Conservation (phyloP, 1,140 invertebrate genomes). For the Sycophaga agraensis region DNA sequence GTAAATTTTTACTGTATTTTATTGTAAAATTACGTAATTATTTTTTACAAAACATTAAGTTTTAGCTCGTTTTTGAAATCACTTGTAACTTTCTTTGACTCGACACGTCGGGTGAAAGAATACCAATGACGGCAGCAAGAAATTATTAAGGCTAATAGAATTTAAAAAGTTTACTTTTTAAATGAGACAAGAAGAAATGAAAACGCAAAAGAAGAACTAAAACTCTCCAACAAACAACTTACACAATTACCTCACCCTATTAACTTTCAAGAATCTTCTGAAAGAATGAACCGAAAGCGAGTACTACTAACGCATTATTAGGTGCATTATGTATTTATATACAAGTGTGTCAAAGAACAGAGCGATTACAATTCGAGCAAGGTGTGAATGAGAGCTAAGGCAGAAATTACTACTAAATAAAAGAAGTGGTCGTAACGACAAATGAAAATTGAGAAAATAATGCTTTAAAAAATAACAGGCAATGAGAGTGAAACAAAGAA, state of each 20-base stretch:
- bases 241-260: not conserved
- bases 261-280: conserved; percentile 8
- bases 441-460: conserved; percentile 1
- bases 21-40: no score
- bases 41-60: no score
- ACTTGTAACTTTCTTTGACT: conserved; percentile 17
- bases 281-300: conserved; percentile 9
- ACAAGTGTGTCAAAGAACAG: conserved; percentile 5
- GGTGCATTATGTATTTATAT: conserved; percentile 14
- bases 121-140: conserved; percentile 2
- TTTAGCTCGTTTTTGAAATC: no score
- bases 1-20: no score
- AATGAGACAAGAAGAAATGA: not conserved
- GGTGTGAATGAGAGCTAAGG: conserved; percentile 2
- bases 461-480: conserved; percentile 1
- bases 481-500: not conserved
- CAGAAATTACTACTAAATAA: conserved; percentile 3
- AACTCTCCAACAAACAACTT: not conserved
- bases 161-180: conserved; percentile 3
- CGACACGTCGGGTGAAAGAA: not conserved
- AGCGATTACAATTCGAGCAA: conserved; percentile 8
- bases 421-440: not conserved
- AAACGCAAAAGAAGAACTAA: not conserved
- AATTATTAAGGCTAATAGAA: conserved; percentile 11
- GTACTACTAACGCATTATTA: not conserved